Base-by-base conservation (phyloP, 2,113 vertebrate species). In the Tupaia chinensis region DNA sequence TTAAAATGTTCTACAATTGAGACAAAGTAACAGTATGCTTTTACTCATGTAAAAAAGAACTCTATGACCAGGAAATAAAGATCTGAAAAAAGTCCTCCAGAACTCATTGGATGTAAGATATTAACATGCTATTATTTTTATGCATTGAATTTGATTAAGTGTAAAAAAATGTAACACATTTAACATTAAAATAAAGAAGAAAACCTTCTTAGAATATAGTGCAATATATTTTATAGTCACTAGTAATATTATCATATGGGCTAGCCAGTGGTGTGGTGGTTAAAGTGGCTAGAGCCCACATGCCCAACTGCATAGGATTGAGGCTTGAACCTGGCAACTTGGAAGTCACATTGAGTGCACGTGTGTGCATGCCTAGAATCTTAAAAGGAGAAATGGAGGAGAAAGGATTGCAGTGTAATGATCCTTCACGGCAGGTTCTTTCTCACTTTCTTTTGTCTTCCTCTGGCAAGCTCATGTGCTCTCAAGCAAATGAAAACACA, bases 11-110 rank as follows among this genome's bases (percentile, higher is more conserved):
- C 53, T 27, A 20, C 61, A 72, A 87, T 81, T 82, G 20, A 83
- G 19, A 3, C 23, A 91, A 91, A 72, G 8, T 58, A 27, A 73
- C 72, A 88, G 9, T 15, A 68, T 68, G 66, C 7, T 10, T 79
- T 93, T 83, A n/a, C 11, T 69, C 32, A 27, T 74, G 25, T 17
- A 60, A 68, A 19, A 58, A 93, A 72, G 22, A 53, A 70, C 58
- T 93, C 88, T 91, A 87, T 79, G 9, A 74, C 6, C 5, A 69
- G 23, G 19, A 83, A 74, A 89, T 96, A 77, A 82, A 69, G 3
- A 44, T 76, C 19, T 95, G 29, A 17, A 34, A 89, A 84, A 15
- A 27, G 20, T 53, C 19, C 8, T 80, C 61, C 25, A 53, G 32
- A 86, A 44, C 17, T 65, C 32, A 61, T 29, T 81, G 60, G 5